These are phyloP conservation scores for Baccha elongata DNA, from an alignment of 2,888 invertebrate genomes.

Conservation along the genomic window DNA sequence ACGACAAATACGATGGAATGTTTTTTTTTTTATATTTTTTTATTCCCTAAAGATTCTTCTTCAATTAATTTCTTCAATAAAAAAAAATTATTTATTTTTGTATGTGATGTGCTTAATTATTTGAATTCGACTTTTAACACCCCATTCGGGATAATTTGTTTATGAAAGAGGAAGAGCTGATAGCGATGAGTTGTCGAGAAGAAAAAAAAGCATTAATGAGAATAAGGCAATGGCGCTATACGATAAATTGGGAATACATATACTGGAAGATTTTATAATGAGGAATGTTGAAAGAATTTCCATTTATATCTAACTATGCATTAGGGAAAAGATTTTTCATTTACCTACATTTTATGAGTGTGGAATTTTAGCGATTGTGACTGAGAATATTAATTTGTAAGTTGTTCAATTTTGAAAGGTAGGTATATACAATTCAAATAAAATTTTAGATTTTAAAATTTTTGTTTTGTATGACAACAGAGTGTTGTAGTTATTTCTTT, in stretches of 20 bases:
- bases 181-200: background rate
- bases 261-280: background rate
- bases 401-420: no score
- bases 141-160: slow-evolving; percentile 63
- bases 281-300: background rate
- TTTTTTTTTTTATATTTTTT: slow-evolving; percentile 11
- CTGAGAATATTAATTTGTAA: no score
- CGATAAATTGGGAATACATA: background rate
- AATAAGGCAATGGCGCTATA: background rate
- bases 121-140: slow-evolving; percentile 60
- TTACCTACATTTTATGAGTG: no score
- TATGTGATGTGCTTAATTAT: slow-evolving; percentile 41
- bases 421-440: no score
- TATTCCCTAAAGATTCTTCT: slow-evolving; percentile 32
- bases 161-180: background rate
- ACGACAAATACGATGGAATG: slow-evolving; percentile 57
- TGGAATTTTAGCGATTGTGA: no score
- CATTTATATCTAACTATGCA: no score
- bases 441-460: no score
- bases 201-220: background rate
- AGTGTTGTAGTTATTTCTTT: no score
- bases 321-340: no score
- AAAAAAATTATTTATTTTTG: background rate
- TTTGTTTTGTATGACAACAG: no score
- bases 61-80: slow-evolving; percentile 52